phyloP scores from a whole-genome alignment of 2,113 vertebrate species.

The Dunckerocampus dactyliophorus region DNA sequence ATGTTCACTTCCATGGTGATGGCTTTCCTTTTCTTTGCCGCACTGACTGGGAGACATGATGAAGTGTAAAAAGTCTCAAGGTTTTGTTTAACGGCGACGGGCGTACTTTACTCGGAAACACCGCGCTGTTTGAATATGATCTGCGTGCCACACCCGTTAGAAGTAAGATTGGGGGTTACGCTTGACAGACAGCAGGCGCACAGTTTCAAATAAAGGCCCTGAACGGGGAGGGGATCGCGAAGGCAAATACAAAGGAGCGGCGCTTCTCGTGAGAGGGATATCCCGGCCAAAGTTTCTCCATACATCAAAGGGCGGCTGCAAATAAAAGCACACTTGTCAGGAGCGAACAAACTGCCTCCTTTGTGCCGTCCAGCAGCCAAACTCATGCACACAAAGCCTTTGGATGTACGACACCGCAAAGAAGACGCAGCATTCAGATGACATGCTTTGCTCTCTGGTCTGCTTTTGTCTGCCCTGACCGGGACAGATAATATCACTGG shows the following conservation, averaged over 20 bases:
- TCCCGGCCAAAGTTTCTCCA: constrained; percentile 73
- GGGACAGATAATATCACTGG: constrained; percentile 78
- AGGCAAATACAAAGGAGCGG: constrained; percentile 75
- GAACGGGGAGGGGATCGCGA: constrained; percentile 73
- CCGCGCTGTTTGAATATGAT: no score
- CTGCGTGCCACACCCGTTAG: background rate
- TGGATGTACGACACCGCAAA: constrained; percentile 79
- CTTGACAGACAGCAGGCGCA: constrained; percentile 64
- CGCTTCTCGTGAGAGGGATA: constrained; percentile 73
- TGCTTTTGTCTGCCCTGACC: constrained; percentile 72
- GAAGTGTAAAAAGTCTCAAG: no score
- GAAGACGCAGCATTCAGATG: constrained; percentile 76
- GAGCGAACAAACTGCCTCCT: constrained; percentile 78
- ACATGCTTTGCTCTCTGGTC: constrained; percentile 75
- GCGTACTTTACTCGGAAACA: no score
- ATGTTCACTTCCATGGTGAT: no score
- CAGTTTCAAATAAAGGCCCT: constrained; percentile 72
- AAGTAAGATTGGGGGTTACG: constrained; percentile 55
- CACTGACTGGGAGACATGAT: no score
- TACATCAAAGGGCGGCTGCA: constrained; percentile 75
- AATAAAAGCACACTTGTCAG: constrained; percentile 80
- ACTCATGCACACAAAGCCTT: constrained; percentile 73
- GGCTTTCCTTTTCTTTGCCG: no score
- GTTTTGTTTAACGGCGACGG: no score
- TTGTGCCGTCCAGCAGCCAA: constrained; percentile 73